Conservation (phyloP, 2,797 vertebrate genomes). For the Argentina silus region DNA sequence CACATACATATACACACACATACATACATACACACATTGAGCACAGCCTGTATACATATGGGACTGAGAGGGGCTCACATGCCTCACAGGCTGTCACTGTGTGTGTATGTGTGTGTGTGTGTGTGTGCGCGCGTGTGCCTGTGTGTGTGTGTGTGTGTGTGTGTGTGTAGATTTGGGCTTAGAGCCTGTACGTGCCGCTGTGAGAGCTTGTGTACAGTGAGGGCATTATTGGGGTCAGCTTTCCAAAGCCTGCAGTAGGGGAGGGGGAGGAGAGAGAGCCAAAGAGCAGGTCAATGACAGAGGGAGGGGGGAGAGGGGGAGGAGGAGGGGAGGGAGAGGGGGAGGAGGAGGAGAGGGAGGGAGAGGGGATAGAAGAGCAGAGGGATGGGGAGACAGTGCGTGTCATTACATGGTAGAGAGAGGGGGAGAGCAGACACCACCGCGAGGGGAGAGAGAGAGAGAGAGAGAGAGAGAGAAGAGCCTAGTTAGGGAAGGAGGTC, state of each 20-base stretch:
- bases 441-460: constrained; percentile 29
- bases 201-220: constrained; percentile 16
- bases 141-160: constrained; percentile 11
- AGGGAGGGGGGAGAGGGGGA: not conserved
- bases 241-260: constrained; percentile 26
- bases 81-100: constrained; percentile 5
- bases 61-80: not conserved
- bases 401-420: not conserved
- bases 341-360: not conserved
- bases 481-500: constrained; percentile 52
- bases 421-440: constrained; percentile 48
- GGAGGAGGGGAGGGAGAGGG: not conserved
- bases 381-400: constrained; percentile 7
- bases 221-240: constrained; percentile 45
- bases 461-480: not conserved
- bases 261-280: constrained; percentile 14
- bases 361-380: not conserved
- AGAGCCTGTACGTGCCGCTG: not conserved
- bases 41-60: not conserved
- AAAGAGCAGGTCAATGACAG: constrained; percentile 3
- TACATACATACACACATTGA: not conserved
- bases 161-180: constrained; percentile 18
- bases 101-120: not conserved
- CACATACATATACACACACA: not conserved
- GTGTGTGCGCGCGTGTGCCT: not conserved